These are phyloP conservation scores for Noctua pronuba DNA, from an alignment of 2,888 invertebrate species.

Conservation along the genomic window DNA sequence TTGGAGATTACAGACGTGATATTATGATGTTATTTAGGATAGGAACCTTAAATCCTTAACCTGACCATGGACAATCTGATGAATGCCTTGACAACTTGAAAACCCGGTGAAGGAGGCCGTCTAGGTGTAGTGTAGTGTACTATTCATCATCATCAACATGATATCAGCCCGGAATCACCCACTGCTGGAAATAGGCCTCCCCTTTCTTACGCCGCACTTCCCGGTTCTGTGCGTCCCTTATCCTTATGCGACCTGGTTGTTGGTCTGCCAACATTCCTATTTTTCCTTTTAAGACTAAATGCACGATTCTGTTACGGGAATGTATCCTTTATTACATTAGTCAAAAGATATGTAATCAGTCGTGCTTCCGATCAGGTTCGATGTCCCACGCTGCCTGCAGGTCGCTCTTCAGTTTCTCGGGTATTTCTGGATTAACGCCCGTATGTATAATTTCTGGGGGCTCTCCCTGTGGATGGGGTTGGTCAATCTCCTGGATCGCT, in stretches of 20 bases:
- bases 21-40: too few relatives aligned
- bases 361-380: slow-evolving; percentile 35
- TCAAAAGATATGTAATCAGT: slow-evolving; percentile 18
- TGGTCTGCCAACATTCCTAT: not conserved
- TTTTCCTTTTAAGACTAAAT: not conserved
- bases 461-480: slow-evolving; percentile 7
- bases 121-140: too few relatives aligned
- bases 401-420: not conserved
- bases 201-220: too few relatives aligned
- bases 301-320: not conserved
- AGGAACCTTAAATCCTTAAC: not conserved
- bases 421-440: not conserved
- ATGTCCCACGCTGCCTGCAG: slow-evolving; percentile 2
- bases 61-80: not conserved
- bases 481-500: slow-evolving; percentile 78
- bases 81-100: not conserved
- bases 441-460: fast-evolving
- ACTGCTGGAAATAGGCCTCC: too few relatives aligned
- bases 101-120: not conserved
- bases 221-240: too few relatives aligned
- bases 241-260: too few relatives aligned
- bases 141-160: too few relatives aligned
- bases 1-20: not conserved
- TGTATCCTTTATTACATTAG: slow-evolving; percentile 23
- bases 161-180: not conserved